Evolutionary conservation across 2,888 invertebrate genomes (phyloP), one percentile per base, ranked within the genome.

Genomic region (Nephrocerus scutellatus): DNA sequence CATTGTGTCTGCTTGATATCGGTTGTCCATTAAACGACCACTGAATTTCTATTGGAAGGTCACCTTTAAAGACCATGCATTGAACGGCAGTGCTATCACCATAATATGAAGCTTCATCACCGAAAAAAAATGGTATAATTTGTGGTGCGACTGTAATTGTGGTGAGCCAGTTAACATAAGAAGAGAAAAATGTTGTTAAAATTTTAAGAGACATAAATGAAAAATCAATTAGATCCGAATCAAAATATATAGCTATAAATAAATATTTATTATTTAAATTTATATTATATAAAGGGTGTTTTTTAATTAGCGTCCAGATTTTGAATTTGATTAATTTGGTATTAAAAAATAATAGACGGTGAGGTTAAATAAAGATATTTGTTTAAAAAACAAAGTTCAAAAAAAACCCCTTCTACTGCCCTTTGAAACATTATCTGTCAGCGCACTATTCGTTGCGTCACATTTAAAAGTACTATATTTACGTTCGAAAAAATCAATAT

Each of bases 391-490:
- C n/a, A n/a, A n/a, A n/a, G n/a, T n/a, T n/a, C n/a, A n/a, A n/a
- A n/a, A n/a, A n/a, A n/a, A n/a, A n/a, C n/a, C n/a, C n/a, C n/a
- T n/a, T n/a, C n/a, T n/a, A n/a, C n/a, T n/a, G n/a, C n/a, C n/a
- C n/a, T n/a, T n/a, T n/a, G n/a, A n/a, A n/a, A n/a, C n/a, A n/a
- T n/a, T n/a, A n/a, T n/a, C n/a, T n/a, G n/a, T n/a, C n/a, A n/a
- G n/a, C 29, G 82, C 85, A 57, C 68, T 72, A 68, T 86, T 86
- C 50, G 72, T 74, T 16, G 84, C 86, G 37, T 77, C 74, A 60
- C 87, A 87, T 28, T 82, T 83, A 58, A 84, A 87, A 60, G 78
- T 74, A 41, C 85, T 85, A 49, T 79, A 78, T 61, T 85, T 83
- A 39, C 74, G 72, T 41, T 76, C 76, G 28, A 83, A 74, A n/a